Conservation (phyloP, 2,113 vertebrate species). For the Psilopsiagon aurifrons region DNA sequence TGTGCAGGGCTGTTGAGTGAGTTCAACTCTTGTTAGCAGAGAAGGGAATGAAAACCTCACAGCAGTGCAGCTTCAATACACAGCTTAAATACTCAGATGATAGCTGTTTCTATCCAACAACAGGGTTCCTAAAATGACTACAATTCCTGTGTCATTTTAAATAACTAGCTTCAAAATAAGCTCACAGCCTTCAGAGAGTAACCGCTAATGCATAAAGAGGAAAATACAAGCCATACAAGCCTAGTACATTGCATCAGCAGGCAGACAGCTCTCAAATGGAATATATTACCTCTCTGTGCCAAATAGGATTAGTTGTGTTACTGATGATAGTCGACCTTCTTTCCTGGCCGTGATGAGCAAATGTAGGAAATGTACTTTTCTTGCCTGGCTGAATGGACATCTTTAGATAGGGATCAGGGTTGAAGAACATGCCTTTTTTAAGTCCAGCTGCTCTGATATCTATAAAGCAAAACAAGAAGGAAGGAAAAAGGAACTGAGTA, state of each 20-base stretch:
- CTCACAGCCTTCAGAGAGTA: not conserved
- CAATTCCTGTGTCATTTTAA: conserved; percentile 28
- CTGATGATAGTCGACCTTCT: conserved; percentile 93
- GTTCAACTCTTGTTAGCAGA: not conserved
- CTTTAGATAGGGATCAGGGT: conserved; percentile 98
- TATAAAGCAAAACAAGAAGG: conserved; percentile 63
- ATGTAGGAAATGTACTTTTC: conserved; percentile 93
- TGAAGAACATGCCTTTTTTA: conserved; percentile 99
- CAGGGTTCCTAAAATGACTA: not conserved
- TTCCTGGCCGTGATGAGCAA: conserved; percentile 97
- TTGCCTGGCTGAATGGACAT: conserved; percentile 99
- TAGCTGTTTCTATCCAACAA: conserved; percentile 8
- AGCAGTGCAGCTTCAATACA: not conserved
- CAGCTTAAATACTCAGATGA: not conserved
- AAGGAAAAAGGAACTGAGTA: not conserved
- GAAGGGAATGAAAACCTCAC: not conserved
- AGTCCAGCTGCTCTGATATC: conserved; percentile 92
- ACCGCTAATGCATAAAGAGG: not conserved
- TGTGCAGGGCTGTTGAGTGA: not conserved
- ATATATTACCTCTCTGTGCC: conserved; percentile 92
- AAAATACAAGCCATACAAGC: not conserved
- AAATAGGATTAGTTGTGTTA: conserved; percentile 96
- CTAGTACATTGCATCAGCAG: not conserved
- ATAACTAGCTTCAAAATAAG: not conserved
- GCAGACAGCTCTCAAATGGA: not conserved